Conservation (phyloP, 2,113 vertebrate species). For the Trematomus loennbergii region DNA sequence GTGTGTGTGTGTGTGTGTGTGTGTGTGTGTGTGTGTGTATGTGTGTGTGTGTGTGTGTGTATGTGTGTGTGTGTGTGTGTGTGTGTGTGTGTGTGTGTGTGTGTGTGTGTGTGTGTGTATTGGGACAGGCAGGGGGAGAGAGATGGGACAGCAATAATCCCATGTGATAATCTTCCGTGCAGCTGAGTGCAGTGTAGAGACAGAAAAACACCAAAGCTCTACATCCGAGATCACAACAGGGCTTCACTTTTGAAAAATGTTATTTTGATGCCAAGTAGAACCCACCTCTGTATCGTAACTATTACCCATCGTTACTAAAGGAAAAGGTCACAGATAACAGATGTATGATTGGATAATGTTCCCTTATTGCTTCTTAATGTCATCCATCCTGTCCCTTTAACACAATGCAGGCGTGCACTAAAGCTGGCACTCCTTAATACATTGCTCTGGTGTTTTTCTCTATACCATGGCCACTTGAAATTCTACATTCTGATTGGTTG, state of each 20-base stretch:
- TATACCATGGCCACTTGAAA: neutral
- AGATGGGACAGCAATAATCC: slow-evolving; percentile 57
- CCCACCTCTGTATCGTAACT: neutral
- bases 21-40: no score
- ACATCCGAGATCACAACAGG: slow-evolving; percentile 9
- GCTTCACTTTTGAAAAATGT: slow-evolving; percentile 6
- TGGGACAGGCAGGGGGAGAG: neutral
- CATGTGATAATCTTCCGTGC: slow-evolving; percentile 64
- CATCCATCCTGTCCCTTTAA: neutral
- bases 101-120: neutral
- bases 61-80: slow-evolving; percentile 12
- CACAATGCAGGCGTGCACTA: neutral
- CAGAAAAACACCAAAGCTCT: neutral
- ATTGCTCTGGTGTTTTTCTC: neutral
- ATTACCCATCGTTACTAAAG: neutral
- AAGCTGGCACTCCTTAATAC: no score
- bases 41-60: no score
- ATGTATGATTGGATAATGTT: neutral
- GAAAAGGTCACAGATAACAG: neutral
- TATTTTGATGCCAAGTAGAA: slow-evolving; percentile 24
- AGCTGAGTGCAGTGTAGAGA: slow-evolving; percentile 13
- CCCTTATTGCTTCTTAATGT: neutral
- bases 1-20: neutral
- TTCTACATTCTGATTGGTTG: neutral
- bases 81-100: slow-evolving; percentile 8